phyloP scores from a whole-genome alignment of 2,797 vertebrate genomes.

The Pangasius krempfi region DNA sequence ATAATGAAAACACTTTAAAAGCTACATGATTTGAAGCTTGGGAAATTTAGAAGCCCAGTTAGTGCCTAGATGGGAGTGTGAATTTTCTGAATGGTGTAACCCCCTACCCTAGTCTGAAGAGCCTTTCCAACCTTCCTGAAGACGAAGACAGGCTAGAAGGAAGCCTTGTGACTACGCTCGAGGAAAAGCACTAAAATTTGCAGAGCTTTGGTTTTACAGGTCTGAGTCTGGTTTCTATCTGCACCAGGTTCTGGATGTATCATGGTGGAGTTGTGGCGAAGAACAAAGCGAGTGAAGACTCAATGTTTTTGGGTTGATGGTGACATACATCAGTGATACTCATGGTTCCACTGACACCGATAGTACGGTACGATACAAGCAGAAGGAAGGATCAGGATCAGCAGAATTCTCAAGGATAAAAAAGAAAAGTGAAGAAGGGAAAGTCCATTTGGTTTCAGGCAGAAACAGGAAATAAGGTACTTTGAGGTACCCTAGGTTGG shows the following conservation, averaged over 20 bases:
- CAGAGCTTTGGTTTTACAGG: background rate
- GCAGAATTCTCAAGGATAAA: constrained; percentile 72
- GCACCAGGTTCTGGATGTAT: background rate
- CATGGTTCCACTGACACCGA: constrained; percentile 52
- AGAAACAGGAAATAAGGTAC: constrained; percentile 1
- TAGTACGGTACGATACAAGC: background rate
- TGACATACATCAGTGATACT: constrained; percentile 53
- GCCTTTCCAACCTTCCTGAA: background rate
- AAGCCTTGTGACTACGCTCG: background rate
- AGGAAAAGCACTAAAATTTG: background rate
- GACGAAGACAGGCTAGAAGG: background rate
- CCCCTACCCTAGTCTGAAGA: background rate
- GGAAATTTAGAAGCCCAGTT: too few species aligned
- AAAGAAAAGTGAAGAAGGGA: background rate
- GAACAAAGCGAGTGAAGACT: constrained; percentile 38
- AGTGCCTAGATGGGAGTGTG: too few species aligned
- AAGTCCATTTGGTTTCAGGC: constrained; percentile 7
- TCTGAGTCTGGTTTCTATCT: background rate
- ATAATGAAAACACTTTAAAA: too few species aligned
- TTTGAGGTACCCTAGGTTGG: background rate
- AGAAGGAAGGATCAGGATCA: constrained; percentile 76
- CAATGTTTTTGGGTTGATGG: constrained; percentile 53
- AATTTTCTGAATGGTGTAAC: background rate
- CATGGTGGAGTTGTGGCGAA: constrained; percentile 53
- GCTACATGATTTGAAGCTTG: too few species aligned